A percentile compares a stretch with the other conserved stretches of the same genome.
Conservation (phyloP, 2,113 vertebrate genomes). For the Chaetodon auriga region DNA sequence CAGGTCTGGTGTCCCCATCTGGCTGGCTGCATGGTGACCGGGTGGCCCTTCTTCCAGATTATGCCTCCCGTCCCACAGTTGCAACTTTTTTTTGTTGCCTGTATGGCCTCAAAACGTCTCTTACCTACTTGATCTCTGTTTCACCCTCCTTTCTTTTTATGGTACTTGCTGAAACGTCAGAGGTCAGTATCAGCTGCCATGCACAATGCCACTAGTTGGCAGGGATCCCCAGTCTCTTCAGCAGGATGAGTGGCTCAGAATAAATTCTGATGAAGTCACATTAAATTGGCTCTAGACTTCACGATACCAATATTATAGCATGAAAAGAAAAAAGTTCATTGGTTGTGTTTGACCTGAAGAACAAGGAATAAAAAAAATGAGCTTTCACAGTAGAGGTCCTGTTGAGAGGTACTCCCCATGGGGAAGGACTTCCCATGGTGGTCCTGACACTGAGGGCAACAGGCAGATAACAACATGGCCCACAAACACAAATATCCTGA, state of each 20-base stretch:
- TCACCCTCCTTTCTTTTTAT: slow-evolving; percentile 1
- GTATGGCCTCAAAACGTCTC: not conserved
- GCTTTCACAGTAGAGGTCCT: slow-evolving; percentile 5
- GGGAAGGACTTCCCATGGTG: slow-evolving; percentile 67
- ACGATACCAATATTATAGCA: not conserved
- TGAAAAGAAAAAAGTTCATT: not conserved
- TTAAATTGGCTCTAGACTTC: too few species aligned
- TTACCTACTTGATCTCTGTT: not conserved
- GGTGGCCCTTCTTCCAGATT: slow-evolving; percentile 54
- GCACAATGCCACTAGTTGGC: not conserved
- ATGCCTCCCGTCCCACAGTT: slow-evolving; percentile 40
- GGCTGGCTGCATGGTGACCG: slow-evolving; percentile 53
- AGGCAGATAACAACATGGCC: slow-evolving; percentile 51
- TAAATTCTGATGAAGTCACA: not conserved
- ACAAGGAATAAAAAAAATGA: slow-evolving; percentile 32
- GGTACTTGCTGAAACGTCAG: not conserved
- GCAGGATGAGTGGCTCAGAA: not conserved
- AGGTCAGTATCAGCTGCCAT: slow-evolving; percentile 1
- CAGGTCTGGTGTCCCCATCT: slow-evolving; percentile 81
- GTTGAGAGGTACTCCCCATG: slow-evolving; percentile 25
- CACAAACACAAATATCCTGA: slow-evolving; percentile 74
- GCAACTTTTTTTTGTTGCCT: not conserved
- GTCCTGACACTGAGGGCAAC: slow-evolving; percentile 69
- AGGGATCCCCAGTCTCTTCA: not conserved
- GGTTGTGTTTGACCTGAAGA: slow-evolving; percentile 10